A percentile compares a stretch with the other conserved stretches of the same genome.
phyloP scores from a whole-genome alignment of 2,888 invertebrate genomes.

The Kryphioiulus occultus region DNA sequence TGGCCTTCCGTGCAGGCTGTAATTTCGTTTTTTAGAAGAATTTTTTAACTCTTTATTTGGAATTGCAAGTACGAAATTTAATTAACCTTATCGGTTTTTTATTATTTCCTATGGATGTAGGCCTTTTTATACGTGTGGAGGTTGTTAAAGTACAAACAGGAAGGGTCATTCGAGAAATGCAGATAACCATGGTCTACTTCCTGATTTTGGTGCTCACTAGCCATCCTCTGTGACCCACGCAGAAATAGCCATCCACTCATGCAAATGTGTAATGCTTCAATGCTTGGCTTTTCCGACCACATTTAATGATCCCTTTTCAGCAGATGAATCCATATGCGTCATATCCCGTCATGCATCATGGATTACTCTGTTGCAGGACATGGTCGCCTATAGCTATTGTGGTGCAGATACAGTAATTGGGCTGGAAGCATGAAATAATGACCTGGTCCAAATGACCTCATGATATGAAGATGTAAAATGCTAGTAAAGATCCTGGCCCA shows the following conservation, averaged over 20 bases:
- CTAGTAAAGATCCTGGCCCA: no score
- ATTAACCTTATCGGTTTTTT: background rate
- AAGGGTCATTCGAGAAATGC: constrained; percentile 26
- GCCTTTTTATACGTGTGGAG: background rate
- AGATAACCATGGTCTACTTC: background rate
- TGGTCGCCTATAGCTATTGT: no score
- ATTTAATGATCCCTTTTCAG: background rate
- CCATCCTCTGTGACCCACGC: background rate
- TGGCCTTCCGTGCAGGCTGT: background rate
- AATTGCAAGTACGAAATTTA: background rate
- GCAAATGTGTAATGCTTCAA: background rate
- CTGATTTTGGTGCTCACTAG: background rate
- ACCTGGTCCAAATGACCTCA: no score
- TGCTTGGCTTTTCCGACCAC: background rate
- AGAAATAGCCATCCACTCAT: background rate
- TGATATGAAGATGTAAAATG: no score
- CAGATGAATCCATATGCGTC: background rate
- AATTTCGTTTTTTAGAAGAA: background rate
- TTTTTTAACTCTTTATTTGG: background rate
- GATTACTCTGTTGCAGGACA: background rate
- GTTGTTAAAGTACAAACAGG: background rate
- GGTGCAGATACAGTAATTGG: no score
- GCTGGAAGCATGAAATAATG: no score
- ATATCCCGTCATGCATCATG: background rate
- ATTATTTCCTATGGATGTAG: background rate